These are phyloP conservation scores for Littorina saxatilis DNA, from an alignment of 1,140 invertebrate genomes.

Conservation along the genomic window DNA sequence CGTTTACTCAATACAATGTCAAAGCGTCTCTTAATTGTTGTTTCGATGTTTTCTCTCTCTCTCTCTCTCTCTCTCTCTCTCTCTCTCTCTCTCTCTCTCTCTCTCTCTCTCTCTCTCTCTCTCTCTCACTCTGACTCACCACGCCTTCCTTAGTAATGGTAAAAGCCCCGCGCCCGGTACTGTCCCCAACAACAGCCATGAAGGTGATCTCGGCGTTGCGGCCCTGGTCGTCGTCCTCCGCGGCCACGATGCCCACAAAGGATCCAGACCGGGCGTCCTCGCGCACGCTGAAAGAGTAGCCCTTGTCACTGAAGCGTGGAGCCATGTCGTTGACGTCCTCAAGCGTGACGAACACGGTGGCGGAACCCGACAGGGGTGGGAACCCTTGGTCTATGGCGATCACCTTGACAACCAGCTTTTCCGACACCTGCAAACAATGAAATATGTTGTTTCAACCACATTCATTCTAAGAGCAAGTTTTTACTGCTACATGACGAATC, in stretches of 20 bases:
- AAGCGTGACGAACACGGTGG: conserved; percentile 85
- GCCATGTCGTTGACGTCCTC: conserved; percentile 94
- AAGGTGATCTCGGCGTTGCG: conserved; percentile 72
- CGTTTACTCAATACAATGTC: too few species aligned
- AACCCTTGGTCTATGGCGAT: conserved; percentile 45
- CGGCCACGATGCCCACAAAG: conserved; percentile 49
- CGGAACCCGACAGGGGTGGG: conserved; percentile 46
- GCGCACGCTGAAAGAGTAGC: conserved; percentile 45
- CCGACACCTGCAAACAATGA: conserved; percentile 8
- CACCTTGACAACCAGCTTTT: conserved; percentile 45
- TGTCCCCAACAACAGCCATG: conserved; percentile 71
- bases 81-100: too few species aligned
- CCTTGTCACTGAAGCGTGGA: conserved; percentile 82
- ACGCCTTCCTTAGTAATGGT: conserved; percentile 87
- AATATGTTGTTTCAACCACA: too few species aligned
- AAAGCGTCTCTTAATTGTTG: too few species aligned
- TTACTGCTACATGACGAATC: too few species aligned
- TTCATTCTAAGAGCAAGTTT: too few species aligned
- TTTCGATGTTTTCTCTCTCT: too few species aligned
- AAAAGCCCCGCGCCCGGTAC: conserved; percentile 73
- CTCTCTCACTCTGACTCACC: conserved; percentile 78
- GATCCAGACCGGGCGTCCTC: conserved; percentile 45
- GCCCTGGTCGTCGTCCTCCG: conserved; percentile 86
- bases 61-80: too few species aligned
- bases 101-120: too few species aligned